A percentile compares a stretch with the other conserved stretches of the same genome.
These are phyloP conservation scores for Melanostoma mellinum DNA, from an alignment of 2,888 invertebrate genomes.

Conservation along the genomic window DNA sequence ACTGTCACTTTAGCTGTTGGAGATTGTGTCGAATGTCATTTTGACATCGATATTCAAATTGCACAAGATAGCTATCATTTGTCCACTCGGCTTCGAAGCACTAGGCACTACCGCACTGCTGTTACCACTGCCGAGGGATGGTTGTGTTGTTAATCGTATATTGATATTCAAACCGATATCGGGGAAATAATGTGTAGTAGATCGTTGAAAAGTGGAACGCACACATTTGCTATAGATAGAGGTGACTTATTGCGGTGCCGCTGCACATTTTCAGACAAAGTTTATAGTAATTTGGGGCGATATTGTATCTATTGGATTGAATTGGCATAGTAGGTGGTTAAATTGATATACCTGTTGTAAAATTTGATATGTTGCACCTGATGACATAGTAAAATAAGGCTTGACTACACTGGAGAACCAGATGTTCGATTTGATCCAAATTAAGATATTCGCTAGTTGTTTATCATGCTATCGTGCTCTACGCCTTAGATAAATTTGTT, in stretches of 20 bases:
- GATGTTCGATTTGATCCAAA: constrained; percentile 50
- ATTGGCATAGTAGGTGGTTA: constrained; percentile 58
- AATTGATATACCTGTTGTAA: constrained; percentile 64
- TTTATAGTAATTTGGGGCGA: constrained; percentile 46
- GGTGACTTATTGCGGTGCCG: constrained; percentile 32
- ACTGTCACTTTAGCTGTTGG: constrained; percentile 64
- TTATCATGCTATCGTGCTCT: too few relatives aligned
- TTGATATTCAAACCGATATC: constrained; percentile 37
- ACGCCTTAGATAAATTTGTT: too few relatives aligned
- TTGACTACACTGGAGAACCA: constrained; percentile 44
- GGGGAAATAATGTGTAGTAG: constrained; percentile 15
- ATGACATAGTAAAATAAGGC: constrained; percentile 59
- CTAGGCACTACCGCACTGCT: constrained; percentile 4
- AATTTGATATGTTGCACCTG: constrained; percentile 70
- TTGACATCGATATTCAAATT: constrained; percentile 73
- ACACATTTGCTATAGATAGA: not conserved
- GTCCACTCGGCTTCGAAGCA: constrained; percentile 42
- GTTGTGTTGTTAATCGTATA: constrained; percentile 31
- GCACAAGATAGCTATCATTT: constrained; percentile 72
- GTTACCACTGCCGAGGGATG: constrained; percentile 10
- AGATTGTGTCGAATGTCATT: constrained; percentile 72
- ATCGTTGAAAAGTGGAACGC: constrained; percentile 35
- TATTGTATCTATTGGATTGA: constrained; percentile 43
- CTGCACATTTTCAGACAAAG: constrained; percentile 47
- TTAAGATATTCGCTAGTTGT: constrained; percentile 39